phyloP scores from a whole-genome alignment of 2,888 invertebrate species.

The Acanthoscelides obtectus region DNA sequence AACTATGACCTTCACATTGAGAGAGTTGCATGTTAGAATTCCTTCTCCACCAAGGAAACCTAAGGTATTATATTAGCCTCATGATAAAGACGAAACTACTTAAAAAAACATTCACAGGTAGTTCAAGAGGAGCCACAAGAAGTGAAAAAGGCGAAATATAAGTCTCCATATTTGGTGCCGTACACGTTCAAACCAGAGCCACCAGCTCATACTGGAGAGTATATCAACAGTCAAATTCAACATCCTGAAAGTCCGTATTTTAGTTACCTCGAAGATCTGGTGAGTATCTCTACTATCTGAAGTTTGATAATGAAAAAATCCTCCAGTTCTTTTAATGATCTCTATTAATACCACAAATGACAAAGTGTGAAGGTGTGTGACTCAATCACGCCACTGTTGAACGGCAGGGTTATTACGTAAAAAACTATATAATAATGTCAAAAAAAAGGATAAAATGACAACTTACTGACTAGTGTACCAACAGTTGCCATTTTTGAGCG shows the following conservation, averaged over 20 bases:
- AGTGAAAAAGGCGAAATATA: constrained; percentile 22
- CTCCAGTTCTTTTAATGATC: no score
- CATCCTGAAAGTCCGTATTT: constrained; percentile 41
- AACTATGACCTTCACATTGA: constrained; percentile 38
- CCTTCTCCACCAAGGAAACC: constrained; percentile 39
- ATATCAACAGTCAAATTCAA: constrained; percentile 35
- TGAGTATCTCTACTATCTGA: constrained; percentile 8
- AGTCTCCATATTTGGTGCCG: constrained; percentile 40
- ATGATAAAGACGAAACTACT: not conserved
- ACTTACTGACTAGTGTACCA: no score
- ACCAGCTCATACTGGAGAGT: constrained; percentile 31
- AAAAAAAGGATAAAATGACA: no score
- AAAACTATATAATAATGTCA: no score
- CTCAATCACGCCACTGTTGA: no score
- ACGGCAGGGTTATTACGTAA: no score
- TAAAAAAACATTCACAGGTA: not conserved
- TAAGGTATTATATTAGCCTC: not conserved
- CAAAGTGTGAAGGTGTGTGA: no score
- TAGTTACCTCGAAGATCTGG: constrained; percentile 28
- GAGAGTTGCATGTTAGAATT: constrained; percentile 43
- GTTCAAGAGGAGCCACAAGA: constrained; percentile 8
- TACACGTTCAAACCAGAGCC: constrained; percentile 22
- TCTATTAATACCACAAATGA: no score
- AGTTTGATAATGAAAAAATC: no score
- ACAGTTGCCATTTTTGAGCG: no score